Percentiles rank a stretch among this genome's conserved stretches.
phyloP scores from a whole-genome alignment of 1,140 invertebrate genomes.

The Tetramorium simillimum region DNA sequence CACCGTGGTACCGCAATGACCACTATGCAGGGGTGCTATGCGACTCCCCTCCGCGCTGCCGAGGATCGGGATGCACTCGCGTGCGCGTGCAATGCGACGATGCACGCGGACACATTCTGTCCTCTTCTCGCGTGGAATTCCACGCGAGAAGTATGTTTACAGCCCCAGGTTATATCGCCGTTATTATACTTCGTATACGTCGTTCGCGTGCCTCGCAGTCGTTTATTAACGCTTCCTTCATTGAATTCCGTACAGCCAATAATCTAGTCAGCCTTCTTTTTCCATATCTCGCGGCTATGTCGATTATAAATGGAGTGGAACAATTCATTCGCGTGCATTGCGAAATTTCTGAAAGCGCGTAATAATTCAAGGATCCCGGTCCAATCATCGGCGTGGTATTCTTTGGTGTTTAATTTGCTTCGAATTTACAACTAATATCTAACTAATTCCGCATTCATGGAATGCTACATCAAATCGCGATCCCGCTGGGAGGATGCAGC shows the following conservation, averaged over 20 bases:
- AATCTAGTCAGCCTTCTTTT: not conserved
- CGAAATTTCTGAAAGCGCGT: not conserved
- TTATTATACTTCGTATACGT: constrained; percentile 3
- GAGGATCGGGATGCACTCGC: constrained; percentile 70
- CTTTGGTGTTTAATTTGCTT: not conserved
- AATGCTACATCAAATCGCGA: constrained; percentile 23
- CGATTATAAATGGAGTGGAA: not conserved
- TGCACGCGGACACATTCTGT: constrained; percentile 43
- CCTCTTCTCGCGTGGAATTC: constrained; percentile 58
- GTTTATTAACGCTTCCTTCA: not conserved
- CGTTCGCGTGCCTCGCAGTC: not conserved
- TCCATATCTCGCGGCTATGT: not conserved
- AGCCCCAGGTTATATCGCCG: not conserved
- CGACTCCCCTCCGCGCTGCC: constrained; percentile 66
- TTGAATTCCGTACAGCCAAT: not conserved
- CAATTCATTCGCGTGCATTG: not conserved
- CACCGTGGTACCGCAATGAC: constrained; percentile 78
- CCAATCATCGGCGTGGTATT: not conserved
- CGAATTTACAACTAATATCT: constrained; percentile 13
- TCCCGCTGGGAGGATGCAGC: not conserved
- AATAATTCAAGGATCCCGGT: not conserved
- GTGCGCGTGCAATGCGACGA: constrained; percentile 68
- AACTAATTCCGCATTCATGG: constrained; percentile 30
- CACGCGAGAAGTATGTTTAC: constrained; percentile 19
- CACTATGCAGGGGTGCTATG: constrained; percentile 79